These are phyloP conservation scores for Alfaro cultratus DNA, from an alignment of 2,797 vertebrate genomes.

Conservation along the genomic window DNA sequence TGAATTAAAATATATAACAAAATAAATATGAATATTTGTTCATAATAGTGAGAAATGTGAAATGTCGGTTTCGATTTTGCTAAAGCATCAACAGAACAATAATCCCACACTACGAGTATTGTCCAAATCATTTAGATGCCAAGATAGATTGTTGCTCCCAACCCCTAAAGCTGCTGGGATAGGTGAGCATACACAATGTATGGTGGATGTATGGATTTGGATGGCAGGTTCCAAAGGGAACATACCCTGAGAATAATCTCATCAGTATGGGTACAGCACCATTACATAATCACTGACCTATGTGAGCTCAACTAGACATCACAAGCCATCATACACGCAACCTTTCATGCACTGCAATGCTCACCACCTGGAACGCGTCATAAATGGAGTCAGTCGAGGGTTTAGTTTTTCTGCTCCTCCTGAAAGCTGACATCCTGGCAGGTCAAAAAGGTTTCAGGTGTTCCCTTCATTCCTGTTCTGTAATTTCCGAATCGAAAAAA, in stretches of 20 bases:
- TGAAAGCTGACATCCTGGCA: slow-evolving; percentile 81
- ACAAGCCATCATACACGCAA: slow-evolving; percentile 3
- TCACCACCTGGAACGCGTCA: slow-evolving; percentile 83
- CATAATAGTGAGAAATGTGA: too few relatives aligned
- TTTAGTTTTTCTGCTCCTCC: slow-evolving; percentile 79
- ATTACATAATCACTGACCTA: slow-evolving; percentile 37
- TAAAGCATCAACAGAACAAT: neutral
- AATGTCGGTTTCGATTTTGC: neutral
- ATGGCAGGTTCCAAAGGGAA: neutral
- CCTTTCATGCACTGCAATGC: slow-evolving; percentile 31
- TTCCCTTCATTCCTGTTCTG: slow-evolving; percentile 25
- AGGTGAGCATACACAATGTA: neutral
- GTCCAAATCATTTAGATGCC: neutral
- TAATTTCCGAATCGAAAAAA: slow-evolving; percentile 12
- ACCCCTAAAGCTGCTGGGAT: neutral
- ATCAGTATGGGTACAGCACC: neutral
- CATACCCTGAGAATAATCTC: slow-evolving; percentile 7
- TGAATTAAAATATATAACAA: neutral
- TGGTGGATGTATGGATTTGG: neutral
- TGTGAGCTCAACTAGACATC: slow-evolving; percentile 20
- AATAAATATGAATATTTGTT: neutral
- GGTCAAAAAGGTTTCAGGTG: slow-evolving; percentile 45
- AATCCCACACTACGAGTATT: neutral
- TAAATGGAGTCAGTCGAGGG: slow-evolving; percentile 78
- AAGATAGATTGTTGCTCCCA: neutral